A percentile compares a stretch with the other conserved stretches of the same genome.
phyloP scores from a whole-genome alignment of 2,888 invertebrate species.

The Phortica magna region DNA sequence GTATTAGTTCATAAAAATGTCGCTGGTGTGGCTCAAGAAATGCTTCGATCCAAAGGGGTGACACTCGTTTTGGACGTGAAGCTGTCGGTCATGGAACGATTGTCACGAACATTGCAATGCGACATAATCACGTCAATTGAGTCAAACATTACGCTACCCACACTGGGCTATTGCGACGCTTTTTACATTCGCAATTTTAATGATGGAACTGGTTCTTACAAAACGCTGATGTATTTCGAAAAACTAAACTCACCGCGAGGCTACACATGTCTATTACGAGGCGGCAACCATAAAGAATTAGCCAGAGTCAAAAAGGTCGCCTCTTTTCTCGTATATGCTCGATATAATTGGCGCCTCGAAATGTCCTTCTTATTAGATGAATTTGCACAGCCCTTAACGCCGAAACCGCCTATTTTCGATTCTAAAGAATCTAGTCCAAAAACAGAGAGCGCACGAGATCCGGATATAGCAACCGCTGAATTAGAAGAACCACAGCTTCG shows the following conservation, averaged over 20 bases:
- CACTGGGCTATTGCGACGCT: conserved; percentile 89
- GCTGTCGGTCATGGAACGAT: conserved; percentile 86
- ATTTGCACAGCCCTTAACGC: conserved; percentile 86
- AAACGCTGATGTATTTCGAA: conserved; percentile 96
- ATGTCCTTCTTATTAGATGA: conserved; percentile 93
- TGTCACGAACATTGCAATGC: conserved; percentile 89
- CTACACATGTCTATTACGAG: conserved; percentile 92
- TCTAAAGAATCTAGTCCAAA: conserved; percentile 76
- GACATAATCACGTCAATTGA: conserved; percentile 93
- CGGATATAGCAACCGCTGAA: conserved; percentile 51
- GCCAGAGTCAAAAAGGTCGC: conserved; percentile 90
- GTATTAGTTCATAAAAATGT: conserved; percentile 94
- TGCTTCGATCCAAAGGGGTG: conserved; percentile 87
- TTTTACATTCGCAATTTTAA: conserved; percentile 85
- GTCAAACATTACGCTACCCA: conserved; percentile 88
- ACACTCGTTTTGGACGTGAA: conserved; percentile 93
- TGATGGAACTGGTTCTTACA: conserved; percentile 82
- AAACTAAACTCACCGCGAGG: conserved; percentile 91
- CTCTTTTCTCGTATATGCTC: conserved; percentile 84
- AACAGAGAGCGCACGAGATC: conserved; percentile 60
- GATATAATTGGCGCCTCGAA: conserved; percentile 95
- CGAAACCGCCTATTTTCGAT: conserved; percentile 79
- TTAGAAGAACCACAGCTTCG: conserved; percentile 43
- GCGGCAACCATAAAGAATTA: conserved; percentile 87
- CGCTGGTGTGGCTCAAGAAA: conserved; percentile 91